Conservation (phyloP, 2,797 vertebrate species). For the Coendou prehensilis region DNA sequence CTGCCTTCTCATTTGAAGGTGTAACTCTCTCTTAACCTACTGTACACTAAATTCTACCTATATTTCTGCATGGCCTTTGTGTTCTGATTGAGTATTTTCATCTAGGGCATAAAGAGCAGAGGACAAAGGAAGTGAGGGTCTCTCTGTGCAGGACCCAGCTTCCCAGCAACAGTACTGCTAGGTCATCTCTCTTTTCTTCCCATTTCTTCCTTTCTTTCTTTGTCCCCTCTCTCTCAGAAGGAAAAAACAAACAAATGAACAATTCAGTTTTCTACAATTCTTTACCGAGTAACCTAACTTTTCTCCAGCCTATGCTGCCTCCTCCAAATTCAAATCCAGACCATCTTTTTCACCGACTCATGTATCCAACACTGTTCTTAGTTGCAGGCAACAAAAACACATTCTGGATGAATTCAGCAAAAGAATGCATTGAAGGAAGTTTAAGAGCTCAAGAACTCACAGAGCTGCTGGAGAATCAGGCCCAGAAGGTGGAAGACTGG, state of each 20-base stretch:
- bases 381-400: neutral
- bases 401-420: neutral
- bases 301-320: neutral
- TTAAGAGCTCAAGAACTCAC: neutral
- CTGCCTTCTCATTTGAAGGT: neutral
- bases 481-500: neutral
- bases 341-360: neutral
- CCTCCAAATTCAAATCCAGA: neutral
- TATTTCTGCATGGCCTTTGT: neutral
- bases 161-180: neutral
- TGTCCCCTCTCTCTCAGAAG: neutral
- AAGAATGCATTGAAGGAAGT: neutral
- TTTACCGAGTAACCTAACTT: neutral
- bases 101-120: neutral
- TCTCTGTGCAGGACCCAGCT: neutral
- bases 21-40: neutral
- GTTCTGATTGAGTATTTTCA: neutral
- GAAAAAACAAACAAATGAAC: neutral
- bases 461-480: neutral
- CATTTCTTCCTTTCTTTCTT: neutral
- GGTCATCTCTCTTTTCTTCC: neutral
- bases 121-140: neutral
- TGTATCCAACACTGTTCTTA: neutral
- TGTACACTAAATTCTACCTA: neutral
- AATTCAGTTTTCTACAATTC: neutral